Percentiles rank a stretch among this genome's conserved stretches.
These are phyloP conservation scores for Leuciscus idus DNA, from an alignment of 2,113 vertebrate genomes.

Conservation along the genomic window DNA sequence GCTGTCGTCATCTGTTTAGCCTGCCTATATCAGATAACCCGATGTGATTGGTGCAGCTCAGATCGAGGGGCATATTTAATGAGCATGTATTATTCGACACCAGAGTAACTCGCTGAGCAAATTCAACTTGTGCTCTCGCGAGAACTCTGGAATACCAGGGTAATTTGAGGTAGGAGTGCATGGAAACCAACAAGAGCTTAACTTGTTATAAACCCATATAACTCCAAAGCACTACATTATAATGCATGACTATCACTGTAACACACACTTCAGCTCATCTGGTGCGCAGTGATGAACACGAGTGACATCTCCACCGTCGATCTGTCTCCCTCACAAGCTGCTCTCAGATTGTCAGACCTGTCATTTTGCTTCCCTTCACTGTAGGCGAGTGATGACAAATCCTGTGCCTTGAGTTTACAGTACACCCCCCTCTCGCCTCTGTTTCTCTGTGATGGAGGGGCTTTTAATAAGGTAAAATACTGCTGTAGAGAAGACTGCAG, in stretches of 20 bases:
- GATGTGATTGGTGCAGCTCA: too few species aligned
- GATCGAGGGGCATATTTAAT: too few species aligned
- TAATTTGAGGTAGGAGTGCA: too few species aligned
- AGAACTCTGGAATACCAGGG: too few species aligned
- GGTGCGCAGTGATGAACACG: neutral
- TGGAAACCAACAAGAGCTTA: too few species aligned
- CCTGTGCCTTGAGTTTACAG: neutral
- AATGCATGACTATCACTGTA: neutral
- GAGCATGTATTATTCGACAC: too few species aligned
- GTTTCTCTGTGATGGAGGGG: neutral
- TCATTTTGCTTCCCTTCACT: conserved; percentile 35
- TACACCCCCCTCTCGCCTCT: neutral
- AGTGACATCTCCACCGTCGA: neutral
- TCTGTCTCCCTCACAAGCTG: conserved; percentile 1
- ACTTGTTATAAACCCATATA: neutral
- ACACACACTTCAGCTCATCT: neutral
- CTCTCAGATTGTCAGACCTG: conserved; percentile 8
- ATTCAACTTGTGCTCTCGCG: too few species aligned
- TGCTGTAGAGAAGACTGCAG: neutral
- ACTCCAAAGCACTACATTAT: neutral
- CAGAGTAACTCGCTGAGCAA: too few species aligned
- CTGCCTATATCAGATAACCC: too few species aligned
- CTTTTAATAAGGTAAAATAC: conserved; percentile 15
- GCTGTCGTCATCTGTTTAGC: too few species aligned
- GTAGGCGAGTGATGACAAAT: conserved; percentile 6